Conservation (phyloP, 2,113 vertebrate species). For the Podarcis raffonei region DNA sequence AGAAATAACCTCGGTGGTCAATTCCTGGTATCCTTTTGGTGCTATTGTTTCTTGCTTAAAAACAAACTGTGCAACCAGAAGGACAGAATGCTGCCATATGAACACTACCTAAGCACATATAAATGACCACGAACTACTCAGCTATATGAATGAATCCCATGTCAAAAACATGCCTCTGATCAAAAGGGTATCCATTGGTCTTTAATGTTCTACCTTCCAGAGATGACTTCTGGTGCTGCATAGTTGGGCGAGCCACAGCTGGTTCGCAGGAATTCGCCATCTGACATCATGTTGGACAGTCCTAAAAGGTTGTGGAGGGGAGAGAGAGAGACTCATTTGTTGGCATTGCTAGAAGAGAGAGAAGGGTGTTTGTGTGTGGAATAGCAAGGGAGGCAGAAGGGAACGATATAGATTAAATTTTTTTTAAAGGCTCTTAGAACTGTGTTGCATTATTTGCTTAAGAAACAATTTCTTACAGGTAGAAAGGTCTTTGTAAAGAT, state of each 20-base stretch:
- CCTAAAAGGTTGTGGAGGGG: conserved; percentile 73
- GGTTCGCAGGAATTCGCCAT: conserved; percentile 95
- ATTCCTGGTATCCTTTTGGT: neutral
- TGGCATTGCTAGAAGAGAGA: neutral
- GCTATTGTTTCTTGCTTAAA: neutral
- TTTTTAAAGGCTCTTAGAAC: neutral
- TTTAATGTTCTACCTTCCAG: conserved; percentile 86
- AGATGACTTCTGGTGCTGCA: conserved; percentile 98
- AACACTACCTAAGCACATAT: neutral
- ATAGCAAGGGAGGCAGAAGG: neutral
- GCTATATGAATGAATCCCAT: neutral
- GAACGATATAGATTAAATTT: neutral
- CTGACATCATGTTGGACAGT: conserved; percentile 99
- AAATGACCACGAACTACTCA: neutral
- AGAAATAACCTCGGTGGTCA: neutral
- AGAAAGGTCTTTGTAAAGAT: neutral
- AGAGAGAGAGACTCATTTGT: conserved; percentile 17
- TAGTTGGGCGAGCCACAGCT: conserved; percentile 99
- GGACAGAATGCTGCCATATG: neutral
- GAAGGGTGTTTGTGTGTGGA: neutral
- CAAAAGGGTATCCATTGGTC: neutral
- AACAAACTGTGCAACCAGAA: neutral
- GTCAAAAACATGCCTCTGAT: neutral
- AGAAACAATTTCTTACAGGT: neutral
- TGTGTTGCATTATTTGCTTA: neutral